These are phyloP conservation scores for Oxycera nigricornis DNA, from an alignment of 2,888 invertebrate species.

Conservation along the genomic window DNA sequence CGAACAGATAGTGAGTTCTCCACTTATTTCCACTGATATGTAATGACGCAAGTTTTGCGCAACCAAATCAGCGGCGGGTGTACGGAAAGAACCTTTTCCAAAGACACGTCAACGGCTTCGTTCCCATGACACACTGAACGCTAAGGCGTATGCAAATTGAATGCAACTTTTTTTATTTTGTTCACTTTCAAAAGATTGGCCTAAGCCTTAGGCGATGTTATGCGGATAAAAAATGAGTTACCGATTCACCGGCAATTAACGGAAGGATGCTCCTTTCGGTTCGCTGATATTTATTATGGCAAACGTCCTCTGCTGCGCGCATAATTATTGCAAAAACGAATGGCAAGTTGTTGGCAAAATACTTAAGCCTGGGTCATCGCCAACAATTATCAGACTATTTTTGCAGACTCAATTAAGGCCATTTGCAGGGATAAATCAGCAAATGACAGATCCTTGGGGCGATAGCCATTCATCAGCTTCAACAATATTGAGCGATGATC, in stretches of 20 bases:
- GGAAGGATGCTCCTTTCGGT: conserved; percentile 4
- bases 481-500: background rate
- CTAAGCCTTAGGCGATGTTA: conserved; percentile 12
- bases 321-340: background rate
- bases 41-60: no score
- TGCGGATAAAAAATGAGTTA: conserved; percentile 29
- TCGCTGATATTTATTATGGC: conserved; percentile 26
- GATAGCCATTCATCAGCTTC: conserved; percentile 48
- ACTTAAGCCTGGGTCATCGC: conserved; percentile 11
- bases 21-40: no score
- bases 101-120: background rate
- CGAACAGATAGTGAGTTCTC: no score
- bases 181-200: conserved; percentile 4
- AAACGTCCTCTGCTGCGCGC: background rate
- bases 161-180: background rate
- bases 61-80: background rate
- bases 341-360: conserved; percentile 8
- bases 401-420: conserved; percentile 51
- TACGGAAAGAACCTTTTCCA: background rate
- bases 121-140: background rate
- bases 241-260: conserved; percentile 33
- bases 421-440: conserved; percentile 52
- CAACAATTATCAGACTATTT: conserved; percentile 42
- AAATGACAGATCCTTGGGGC: conserved; percentile 52
- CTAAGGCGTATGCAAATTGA: background rate